phyloP scores from a whole-genome alignment of 2,113 vertebrate species.

The Pomatorhinus ruficollis region DNA sequence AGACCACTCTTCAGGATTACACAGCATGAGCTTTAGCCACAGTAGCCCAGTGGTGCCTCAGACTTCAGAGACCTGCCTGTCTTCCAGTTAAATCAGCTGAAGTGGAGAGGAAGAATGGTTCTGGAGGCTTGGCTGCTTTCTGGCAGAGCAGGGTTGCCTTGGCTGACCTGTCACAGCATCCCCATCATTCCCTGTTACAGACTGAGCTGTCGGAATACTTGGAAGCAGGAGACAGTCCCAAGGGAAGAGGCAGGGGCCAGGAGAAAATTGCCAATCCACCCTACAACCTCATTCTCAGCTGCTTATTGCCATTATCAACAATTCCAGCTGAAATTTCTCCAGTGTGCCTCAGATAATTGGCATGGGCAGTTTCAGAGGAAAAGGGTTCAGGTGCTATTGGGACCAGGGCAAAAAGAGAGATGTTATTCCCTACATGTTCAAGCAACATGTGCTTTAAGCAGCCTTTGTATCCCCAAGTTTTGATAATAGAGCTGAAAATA shows the following conservation, averaged over 20 bases:
- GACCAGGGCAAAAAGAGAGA: background rate
- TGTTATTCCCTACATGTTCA: background rate
- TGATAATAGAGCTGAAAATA: background rate
- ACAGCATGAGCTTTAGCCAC: background rate
- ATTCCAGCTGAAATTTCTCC: background rate
- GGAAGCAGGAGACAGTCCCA: background rate
- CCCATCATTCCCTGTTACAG: background rate
- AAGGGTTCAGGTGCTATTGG: background rate
- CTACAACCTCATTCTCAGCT: background rate
- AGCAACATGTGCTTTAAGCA: background rate
- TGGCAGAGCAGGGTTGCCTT: background rate
- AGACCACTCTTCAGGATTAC: background rate
- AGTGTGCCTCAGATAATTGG: background rate
- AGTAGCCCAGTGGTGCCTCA: background rate
- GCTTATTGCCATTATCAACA: background rate
- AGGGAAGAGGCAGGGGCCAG: background rate
- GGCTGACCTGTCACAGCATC: background rate
- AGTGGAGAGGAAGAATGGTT: background rate
- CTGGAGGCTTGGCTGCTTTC: background rate
- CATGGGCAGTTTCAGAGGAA: background rate
- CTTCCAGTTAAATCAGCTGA: background rate
- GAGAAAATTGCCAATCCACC: background rate
- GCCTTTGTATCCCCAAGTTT: background rate
- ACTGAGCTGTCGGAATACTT: background rate
- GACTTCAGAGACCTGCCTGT: background rate